A percentile compares a stretch with the other conserved stretches of the same genome.
phyloP scores from a whole-genome alignment of 2,113 vertebrate species.

The Parus major region DNA sequence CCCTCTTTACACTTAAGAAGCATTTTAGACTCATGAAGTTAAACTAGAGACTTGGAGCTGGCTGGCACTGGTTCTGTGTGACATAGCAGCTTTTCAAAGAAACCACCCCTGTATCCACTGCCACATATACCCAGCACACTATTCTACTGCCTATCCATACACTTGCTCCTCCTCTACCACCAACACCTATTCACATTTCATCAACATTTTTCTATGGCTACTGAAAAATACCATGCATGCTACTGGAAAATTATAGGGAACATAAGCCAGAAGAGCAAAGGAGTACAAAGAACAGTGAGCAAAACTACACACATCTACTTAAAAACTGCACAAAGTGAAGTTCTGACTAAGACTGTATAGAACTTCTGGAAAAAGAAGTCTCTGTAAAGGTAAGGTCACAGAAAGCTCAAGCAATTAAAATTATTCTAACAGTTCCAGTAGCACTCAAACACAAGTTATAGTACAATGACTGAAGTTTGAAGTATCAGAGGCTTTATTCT shows the following conservation, averaged over 20 bases:
- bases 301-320: background rate
- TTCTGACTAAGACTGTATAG: background rate
- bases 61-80: background rate
- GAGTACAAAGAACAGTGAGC: background rate
- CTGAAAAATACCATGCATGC: background rate
- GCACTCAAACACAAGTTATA: background rate
- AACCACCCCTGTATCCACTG: background rate
- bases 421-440: background rate
- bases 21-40: background rate
- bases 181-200: background rate
- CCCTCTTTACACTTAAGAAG: background rate
- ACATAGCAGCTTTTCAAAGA: background rate
- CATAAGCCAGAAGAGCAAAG: background rate
- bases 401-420: background rate
- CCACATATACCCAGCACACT: background rate
- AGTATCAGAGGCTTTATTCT: background rate
- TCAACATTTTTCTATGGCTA: background rate
- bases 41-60: background rate
- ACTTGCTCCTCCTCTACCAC: background rate
- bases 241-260: background rate
- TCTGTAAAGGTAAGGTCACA: background rate
- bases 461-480: background rate
- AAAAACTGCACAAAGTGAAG: background rate
- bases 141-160: background rate
- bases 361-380: background rate